phyloP scores from a whole-genome alignment of 23 tunicate species.

The Styela plicata region DNA sequence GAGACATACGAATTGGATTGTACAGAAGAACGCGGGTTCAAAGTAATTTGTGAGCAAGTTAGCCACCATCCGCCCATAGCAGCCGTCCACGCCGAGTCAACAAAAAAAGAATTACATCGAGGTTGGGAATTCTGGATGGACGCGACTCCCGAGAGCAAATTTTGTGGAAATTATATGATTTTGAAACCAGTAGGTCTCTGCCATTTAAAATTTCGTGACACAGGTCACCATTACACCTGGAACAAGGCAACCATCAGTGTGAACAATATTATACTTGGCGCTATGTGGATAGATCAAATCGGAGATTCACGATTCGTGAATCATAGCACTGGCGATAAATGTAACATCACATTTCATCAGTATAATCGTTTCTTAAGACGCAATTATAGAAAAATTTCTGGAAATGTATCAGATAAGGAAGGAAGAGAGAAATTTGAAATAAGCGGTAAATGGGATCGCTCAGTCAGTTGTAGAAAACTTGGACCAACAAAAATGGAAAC shows the following conservation, averaged over 20 bases:
- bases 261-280: slow-evolving; percentile 93
- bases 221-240: slow-evolving; percentile 96
- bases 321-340: slow-evolving; percentile 81
- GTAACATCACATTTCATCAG: slow-evolving; percentile 74
- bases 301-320: slow-evolving; percentile 81
- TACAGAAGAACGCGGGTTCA: slow-evolving; percentile 67
- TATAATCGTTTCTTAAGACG: slow-evolving; percentile 84
- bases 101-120: slow-evolving; percentile 31
- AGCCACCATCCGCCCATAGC: slow-evolving; percentile 96
- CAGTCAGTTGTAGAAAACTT: slow-evolving; percentile 62
- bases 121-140: slow-evolving; percentile 92
- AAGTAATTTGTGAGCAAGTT: slow-evolving; percentile 87
- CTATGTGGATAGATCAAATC: slow-evolving; percentile 93
- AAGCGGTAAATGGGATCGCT: slow-evolving; percentile 83
- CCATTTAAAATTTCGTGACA: slow-evolving; percentile 75
- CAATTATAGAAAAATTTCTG: slow-evolving; percentile 73
- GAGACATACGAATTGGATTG: slow-evolving; percentile 91
- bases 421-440: slow-evolving; percentile 52
- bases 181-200: slow-evolving; percentile 70
- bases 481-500: slow-evolving; percentile 29
- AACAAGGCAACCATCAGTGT: slow-evolving; percentile 81
- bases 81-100: slow-evolving; percentile 76
- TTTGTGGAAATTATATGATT: slow-evolving; percentile 86
- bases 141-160: slow-evolving; percentile 67
- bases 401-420: slow-evolving; percentile 56